Percentiles rank a stretch among this genome's conserved stretches.
Evolutionary conservation across 2,888 invertebrate species (phyloP).

Genomic region (Carcina quercana): DNA sequence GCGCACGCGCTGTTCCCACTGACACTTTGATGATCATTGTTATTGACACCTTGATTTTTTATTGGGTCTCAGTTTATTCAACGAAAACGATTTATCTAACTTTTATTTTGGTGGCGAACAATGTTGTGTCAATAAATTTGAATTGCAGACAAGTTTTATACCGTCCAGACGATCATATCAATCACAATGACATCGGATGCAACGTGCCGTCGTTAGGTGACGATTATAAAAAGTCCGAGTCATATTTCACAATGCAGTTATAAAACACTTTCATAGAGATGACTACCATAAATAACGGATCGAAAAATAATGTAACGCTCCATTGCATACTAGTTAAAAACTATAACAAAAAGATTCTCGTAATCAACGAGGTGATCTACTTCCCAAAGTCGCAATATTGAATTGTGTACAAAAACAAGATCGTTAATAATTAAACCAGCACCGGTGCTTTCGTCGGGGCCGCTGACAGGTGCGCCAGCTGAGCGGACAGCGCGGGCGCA

Average conservation of each 20-base stretch:
- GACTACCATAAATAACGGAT: slow-evolving; percentile 38
- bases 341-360: slow-evolving; percentile 59
- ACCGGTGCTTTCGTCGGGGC: slow-evolving; percentile 48
- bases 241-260: slow-evolving; percentile 36
- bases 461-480: slow-evolving; percentile 41
- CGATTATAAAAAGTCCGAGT: slow-evolving; percentile 5
- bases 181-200: too few species aligned
- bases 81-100: not conserved
- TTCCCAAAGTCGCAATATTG: slow-evolving; percentile 64
- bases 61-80: slow-evolving; percentile 1
- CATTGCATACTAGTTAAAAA: slow-evolving; percentile 49
- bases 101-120: too few species aligned
- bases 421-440: slow-evolving; percentile 65
- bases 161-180: too few species aligned
- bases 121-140: too few species aligned
- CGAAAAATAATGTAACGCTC: slow-evolving; percentile 45
- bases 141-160: too few species aligned
- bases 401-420: slow-evolving; percentile 54
- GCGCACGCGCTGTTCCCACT: slow-evolving; percentile 23
- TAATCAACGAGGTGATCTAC: slow-evolving; percentile 66
- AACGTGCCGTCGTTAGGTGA: too few species aligned
- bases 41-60: slow-evolving; percentile 13
- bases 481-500: slow-evolving; percentile 19
- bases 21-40: slow-evolving; percentile 23
- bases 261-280: slow-evolving; percentile 39